Percentiles rank a stretch among this genome's conserved stretches.
phyloP scores from a whole-genome alignment of 53 echinoderm and acorn worm species.

The Echinometra lucunter region DNA sequence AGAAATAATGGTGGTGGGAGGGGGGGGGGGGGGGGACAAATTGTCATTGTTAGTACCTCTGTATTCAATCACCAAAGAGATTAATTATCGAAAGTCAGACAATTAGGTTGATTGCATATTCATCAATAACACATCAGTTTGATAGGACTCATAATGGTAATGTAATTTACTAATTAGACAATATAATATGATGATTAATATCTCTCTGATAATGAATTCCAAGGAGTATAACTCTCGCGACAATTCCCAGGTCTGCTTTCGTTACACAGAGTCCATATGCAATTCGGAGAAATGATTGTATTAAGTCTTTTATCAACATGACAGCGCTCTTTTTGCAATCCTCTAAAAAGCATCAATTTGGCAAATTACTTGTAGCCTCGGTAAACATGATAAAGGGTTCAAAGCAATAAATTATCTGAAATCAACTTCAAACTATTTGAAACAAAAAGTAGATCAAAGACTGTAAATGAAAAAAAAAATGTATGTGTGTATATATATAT shows the following conservation, averaged over 20 bases:
- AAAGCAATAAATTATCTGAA: too few species aligned
- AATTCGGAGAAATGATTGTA: not conserved
- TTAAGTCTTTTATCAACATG: not conserved
- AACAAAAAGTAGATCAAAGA: too few species aligned
- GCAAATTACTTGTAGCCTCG: not conserved
- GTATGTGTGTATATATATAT: too few species aligned
- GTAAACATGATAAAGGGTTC: not conserved
- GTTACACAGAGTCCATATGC: not conserved
- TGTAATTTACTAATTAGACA: constrained; percentile 14
- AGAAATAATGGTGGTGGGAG: too few species aligned
- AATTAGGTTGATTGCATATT: not conserved
- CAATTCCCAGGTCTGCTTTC: not conserved
- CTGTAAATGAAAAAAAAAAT: too few species aligned
- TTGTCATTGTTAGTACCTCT: too few species aligned
- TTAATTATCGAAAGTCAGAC: not conserved
- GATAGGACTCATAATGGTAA: too few species aligned
- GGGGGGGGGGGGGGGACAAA: not conserved
- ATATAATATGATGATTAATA: not conserved
- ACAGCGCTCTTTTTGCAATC: not conserved
- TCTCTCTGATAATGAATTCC: not conserved
- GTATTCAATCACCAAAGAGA: too few species aligned
- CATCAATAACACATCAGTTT: not conserved
- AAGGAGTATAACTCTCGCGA: not conserved
- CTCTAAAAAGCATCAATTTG: not conserved
- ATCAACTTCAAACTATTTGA: too few species aligned